Evolutionary conservation across 2,797 vertebrate species (phyloP), one percentile per base, ranked within the genome.

Genomic region (Eidolon dupreanum): DNA sequence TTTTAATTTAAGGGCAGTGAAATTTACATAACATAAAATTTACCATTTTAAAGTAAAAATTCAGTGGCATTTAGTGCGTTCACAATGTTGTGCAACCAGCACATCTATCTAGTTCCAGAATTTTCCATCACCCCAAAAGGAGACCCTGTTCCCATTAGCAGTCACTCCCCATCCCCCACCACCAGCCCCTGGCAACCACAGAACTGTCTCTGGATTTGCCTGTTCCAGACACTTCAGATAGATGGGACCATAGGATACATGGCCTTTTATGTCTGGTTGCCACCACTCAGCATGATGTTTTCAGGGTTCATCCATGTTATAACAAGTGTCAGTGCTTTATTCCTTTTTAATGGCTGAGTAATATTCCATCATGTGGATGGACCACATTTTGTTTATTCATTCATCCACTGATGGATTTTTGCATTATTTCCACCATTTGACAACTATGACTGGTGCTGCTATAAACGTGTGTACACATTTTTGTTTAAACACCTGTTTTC

Each of bases 241-340:
- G 5, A 66, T 3, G 53, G 59, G 51, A 53, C 26, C 38, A 1
- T 1, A 13, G 46, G 5, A 5, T 20, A 8, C 1, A 49, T 11
- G 63, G 28, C 16, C 57, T 59, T 41, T 2, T 7, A 22, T 1
- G 20, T 46, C 66, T 46, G 22, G 55, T 46, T 71, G 36, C 77
- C n/a, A 41, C 59, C 65, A 3, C 24, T 26, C 71, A 36, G 46
- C 10, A 0, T 4, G 31, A 31, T 28, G 71, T 36, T 41, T 73
- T 38, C 2, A 1, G 17, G 70, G 26, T 17, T 19, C 38, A 1
- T 28, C 15, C 31, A 26, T 4, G 1, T 1, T 6, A n/a, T 8
- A 19, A 49, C 4, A 3, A 0, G 79, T 61, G 1, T 22, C 28
- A 3, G 10, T 1, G 49, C 5, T 46, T 28, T 43, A 0, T 16